phyloP scores from a whole-genome alignment of 2,113 vertebrate species.

The Larimichthys crocea region DNA sequence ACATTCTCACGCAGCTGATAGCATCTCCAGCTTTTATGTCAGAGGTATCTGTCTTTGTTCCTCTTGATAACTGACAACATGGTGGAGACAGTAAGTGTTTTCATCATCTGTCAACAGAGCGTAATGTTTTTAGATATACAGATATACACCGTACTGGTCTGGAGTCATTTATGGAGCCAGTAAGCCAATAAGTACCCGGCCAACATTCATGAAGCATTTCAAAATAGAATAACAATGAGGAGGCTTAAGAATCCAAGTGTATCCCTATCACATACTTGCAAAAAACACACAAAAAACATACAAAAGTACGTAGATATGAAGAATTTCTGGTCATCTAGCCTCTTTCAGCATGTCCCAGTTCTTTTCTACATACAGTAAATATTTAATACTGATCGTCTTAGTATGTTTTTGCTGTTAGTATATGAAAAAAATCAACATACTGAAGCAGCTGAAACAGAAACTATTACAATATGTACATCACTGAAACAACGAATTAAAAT shows the following conservation, averaged over 20 bases:
- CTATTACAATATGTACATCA: no score
- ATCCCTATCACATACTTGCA: neutral
- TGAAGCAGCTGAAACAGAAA: neutral
- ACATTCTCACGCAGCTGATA: slow-evolving; percentile 49
- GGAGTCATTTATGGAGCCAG: neutral
- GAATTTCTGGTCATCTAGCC: no score
- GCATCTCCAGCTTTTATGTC: slow-evolving; percentile 45
- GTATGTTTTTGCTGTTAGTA: neutral
- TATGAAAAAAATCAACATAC: neutral
- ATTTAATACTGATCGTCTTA: neutral
- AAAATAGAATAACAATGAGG: neutral
- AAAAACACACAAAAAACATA: neutral
- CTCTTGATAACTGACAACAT: slow-evolving; percentile 14
- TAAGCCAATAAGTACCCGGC: neutral
- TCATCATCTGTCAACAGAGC: slow-evolving; percentile 15
- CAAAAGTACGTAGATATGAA: neutral
- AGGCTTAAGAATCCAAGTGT: neutral
- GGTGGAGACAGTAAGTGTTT: slow-evolving; percentile 20
- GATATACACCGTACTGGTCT: neutral
- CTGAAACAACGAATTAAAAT: no score
- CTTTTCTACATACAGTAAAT: neutral
- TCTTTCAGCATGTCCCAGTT: neutral
- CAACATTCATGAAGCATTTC: neutral
- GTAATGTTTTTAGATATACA: slow-evolving; percentile 7
- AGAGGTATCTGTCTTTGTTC: slow-evolving; percentile 46